Conservation (phyloP, 2,797 vertebrate genomes). For the Myotis findleyi region DNA sequence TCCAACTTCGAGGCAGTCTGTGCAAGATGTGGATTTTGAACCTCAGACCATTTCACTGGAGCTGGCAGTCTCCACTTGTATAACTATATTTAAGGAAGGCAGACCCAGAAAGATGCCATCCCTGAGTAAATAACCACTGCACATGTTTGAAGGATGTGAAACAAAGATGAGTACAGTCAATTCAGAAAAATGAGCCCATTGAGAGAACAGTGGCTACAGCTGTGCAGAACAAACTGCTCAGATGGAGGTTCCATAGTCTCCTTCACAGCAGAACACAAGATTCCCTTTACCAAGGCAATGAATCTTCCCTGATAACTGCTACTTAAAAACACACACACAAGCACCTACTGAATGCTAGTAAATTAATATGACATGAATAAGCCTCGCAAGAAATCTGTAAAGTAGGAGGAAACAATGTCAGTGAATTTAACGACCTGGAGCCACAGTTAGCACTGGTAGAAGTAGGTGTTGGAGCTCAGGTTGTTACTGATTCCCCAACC, state of each 20-base stretch:
- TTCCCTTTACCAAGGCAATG: neutral
- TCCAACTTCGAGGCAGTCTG: neutral
- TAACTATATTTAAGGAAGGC: neutral
- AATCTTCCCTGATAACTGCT: constrained; percentile 20
- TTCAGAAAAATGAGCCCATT: neutral
- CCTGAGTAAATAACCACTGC: constrained; percentile 3
- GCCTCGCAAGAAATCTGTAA: neutral
- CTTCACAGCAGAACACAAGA: neutral
- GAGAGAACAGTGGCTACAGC: neutral
- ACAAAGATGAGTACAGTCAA: constrained; percentile 41
- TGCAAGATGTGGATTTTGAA: neutral
- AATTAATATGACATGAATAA: neutral
- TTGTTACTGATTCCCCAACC: neutral
- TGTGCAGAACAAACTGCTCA: neutral
- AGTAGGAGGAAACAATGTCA: neutral
- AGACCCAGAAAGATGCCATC: neutral
- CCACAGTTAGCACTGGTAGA: neutral
- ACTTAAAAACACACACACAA: neutral
- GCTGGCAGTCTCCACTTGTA: neutral
- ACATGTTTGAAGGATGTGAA: constrained; percentile 28
- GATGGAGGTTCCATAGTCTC: neutral
- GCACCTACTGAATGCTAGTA: neutral
- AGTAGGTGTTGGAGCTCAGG: neutral
- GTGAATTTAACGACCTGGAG: neutral
- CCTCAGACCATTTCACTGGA: neutral